These are phyloP conservation scores for Epizoanthus illoricatus DNA, from an alignment of 92 coral and sea anemone genomes.

Conservation along the genomic window DNA sequence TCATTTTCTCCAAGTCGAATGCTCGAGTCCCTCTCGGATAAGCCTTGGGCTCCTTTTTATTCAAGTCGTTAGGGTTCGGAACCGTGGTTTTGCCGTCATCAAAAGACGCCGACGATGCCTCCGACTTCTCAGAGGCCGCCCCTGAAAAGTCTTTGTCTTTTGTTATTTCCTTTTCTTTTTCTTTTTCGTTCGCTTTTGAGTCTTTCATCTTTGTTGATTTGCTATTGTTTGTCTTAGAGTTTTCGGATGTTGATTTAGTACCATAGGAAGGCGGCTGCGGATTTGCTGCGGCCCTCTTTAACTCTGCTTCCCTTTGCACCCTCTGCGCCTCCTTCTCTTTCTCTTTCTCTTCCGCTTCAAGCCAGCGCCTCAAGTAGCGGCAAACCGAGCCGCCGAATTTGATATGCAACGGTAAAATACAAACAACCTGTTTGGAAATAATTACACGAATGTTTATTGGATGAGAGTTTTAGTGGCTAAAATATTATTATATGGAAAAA, in stretches of 20 bases:
- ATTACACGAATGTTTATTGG: neutral
- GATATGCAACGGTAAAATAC: constrained; percentile 76
- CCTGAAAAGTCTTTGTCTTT: neutral
- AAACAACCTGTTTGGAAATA: constrained; percentile 61
- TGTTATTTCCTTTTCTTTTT: neutral
- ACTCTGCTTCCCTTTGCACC: constrained; percentile 13
- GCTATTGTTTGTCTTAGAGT: constrained; percentile 23
- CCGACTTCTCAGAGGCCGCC: neutral
- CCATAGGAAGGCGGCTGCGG: neutral
- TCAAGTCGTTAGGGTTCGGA: neutral
- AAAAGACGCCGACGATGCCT: neutral
- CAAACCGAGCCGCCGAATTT: constrained; percentile 91
- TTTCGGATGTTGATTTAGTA: neutral
- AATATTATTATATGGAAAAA: too few relatives aligned
- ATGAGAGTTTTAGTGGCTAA: neutral
- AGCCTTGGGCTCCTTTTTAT: neutral
- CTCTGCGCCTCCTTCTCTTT: neutral
- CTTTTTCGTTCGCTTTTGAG: neutral
- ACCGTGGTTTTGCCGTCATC: neutral
- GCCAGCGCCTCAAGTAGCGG: constrained; percentile 92
- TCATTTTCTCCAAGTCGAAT: neutral
- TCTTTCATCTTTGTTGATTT: neutral
- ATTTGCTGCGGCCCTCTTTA: constrained; percentile 16
- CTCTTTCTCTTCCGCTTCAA: constrained; percentile 71
- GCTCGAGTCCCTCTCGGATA: neutral